phyloP scores from a whole-genome alignment of 2,888 invertebrate genomes.

The Diachrysia chrysitis region DNA sequence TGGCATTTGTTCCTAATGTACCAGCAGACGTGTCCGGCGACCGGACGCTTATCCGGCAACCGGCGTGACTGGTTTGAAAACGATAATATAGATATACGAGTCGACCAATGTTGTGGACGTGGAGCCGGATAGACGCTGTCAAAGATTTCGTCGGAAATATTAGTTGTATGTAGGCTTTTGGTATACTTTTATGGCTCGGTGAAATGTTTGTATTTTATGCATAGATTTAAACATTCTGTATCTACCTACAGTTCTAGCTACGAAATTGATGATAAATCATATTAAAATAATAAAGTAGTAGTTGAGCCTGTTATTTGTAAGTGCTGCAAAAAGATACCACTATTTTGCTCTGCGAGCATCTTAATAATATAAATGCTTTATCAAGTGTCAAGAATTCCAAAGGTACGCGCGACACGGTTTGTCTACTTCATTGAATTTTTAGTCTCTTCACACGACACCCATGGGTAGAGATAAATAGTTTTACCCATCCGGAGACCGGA shows the following conservation, averaged over 20 bases:
- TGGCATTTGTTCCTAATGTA: conserved; percentile 14
- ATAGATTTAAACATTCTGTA: too few relatives aligned
- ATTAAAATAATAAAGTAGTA: too few relatives aligned
- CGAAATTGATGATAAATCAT: too few relatives aligned
- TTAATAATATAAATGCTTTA: conserved; percentile 1
- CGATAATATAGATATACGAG: conserved; percentile 4
- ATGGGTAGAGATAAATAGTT: background rate
- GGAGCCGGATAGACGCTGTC: conserved; percentile 8
- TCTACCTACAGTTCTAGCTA: too few relatives aligned
- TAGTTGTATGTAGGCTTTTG: background rate
- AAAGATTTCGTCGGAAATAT: conserved; percentile 15
- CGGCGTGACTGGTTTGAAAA: conserved; percentile 10
- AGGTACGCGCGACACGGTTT: background rate
- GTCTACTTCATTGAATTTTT: conserved; percentile 4
- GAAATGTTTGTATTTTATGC: too few relatives aligned
- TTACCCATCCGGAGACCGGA: background rate
- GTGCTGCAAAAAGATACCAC: too few relatives aligned
- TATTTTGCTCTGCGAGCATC: background rate
- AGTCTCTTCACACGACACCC: background rate
- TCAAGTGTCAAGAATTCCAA: background rate
- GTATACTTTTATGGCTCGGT: background rate
- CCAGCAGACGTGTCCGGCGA: conserved; percentile 11
- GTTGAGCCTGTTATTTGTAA: too few relatives aligned
- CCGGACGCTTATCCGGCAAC: conserved; percentile 12
- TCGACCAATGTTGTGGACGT: conserved; percentile 1